Percentiles rank a stretch among this genome's conserved stretches.
These are phyloP conservation scores for Ctenochaetus hawaiiensis DNA, from an alignment of 2,797 vertebrate genomes.

Conservation along the genomic window DNA sequence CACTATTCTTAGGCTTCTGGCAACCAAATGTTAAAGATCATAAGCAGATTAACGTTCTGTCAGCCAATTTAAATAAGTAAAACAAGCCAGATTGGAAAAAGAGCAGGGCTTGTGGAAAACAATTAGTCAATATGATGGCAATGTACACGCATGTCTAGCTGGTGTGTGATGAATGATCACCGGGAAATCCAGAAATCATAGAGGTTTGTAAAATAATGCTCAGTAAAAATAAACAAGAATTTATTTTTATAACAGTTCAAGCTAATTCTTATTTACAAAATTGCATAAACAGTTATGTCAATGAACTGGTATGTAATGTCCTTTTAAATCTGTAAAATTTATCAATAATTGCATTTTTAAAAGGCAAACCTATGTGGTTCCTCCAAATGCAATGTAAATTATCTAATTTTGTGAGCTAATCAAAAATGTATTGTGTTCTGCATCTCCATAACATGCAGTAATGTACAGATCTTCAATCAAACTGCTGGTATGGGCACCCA, in stretches of 20 bases:
- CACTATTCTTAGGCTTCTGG: conserved; percentile 43
- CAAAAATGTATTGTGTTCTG: conserved; percentile 45
- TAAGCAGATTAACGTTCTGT: conserved; percentile 71
- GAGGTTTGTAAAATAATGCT: conserved; percentile 18
- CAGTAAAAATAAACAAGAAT: background rate
- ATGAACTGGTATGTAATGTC: background rate
- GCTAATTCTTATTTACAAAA: conserved; percentile 11
- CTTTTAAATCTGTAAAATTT: conserved; percentile 1
- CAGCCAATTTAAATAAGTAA: conserved; percentile 71
- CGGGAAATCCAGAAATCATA: conserved; percentile 28
- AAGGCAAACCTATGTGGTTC: conserved; percentile 14
- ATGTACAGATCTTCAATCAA: conserved; percentile 55
- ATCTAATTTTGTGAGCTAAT: conserved; percentile 50
- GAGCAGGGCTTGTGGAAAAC: conserved; percentile 30
- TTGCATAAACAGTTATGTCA: background rate
- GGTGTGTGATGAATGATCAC: conserved; percentile 18
- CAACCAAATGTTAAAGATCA: conserved; percentile 68
- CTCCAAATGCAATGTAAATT: conserved; percentile 19
- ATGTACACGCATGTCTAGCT: conserved; percentile 18
- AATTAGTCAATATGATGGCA: conserved; percentile 37
- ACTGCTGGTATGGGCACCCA: conserved; percentile 35
- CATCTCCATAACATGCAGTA: conserved; percentile 15
- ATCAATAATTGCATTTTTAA: conserved; percentile 8
- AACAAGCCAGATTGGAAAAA: conserved; percentile 49
- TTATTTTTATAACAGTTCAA: conserved; percentile 26